phyloP scores from a whole-genome alignment of 2,888 invertebrate genomes.

The Gastracanthus pulcherrimus region DNA sequence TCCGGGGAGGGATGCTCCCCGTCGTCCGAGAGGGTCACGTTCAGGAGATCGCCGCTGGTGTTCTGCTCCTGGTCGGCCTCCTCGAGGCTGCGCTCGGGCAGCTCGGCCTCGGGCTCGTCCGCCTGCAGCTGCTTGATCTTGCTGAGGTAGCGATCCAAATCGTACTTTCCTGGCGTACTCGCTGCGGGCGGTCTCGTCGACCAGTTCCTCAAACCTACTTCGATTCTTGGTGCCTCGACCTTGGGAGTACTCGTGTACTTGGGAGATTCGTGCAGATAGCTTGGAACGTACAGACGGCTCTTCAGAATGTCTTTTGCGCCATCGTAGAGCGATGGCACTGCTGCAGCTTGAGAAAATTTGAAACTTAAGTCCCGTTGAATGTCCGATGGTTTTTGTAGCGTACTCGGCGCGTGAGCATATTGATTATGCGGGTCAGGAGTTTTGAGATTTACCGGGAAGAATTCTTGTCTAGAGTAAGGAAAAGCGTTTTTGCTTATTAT shows the following conservation, averaged over 20 bases:
- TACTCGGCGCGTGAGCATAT: not conserved
- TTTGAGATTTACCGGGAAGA: constrained; percentile 58
- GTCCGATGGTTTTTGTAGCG: not conserved
- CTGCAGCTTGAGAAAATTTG: not conserved
- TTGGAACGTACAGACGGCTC: not conserved
- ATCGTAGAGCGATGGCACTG: not conserved
- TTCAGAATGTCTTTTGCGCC: not conserved
- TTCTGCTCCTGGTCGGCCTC: constrained; percentile 72
- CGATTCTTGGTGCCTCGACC: not conserved
- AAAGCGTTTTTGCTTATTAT: not conserved
- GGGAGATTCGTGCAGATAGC: not conserved
- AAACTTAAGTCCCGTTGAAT: not conserved
- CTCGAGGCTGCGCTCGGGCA: constrained; percentile 61
- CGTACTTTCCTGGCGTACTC: not conserved
- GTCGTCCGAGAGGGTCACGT: constrained; percentile 69
- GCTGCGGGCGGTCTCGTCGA: not conserved
- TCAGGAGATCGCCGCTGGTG: constrained; percentile 71
- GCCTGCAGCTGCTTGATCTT: constrained; percentile 68
- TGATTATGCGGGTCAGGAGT: not conserved
- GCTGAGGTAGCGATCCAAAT: constrained; percentile 70
- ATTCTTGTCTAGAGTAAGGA: constrained; percentile 62
- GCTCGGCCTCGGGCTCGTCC: constrained; percentile 40
- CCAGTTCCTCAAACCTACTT: not conserved
- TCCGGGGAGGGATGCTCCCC: constrained; percentile 57
- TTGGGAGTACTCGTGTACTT: not conserved